Evolutionary conservation across 2,888 invertebrate species (phyloP).

Genomic region (Allophyes oxyacanthae): DNA sequence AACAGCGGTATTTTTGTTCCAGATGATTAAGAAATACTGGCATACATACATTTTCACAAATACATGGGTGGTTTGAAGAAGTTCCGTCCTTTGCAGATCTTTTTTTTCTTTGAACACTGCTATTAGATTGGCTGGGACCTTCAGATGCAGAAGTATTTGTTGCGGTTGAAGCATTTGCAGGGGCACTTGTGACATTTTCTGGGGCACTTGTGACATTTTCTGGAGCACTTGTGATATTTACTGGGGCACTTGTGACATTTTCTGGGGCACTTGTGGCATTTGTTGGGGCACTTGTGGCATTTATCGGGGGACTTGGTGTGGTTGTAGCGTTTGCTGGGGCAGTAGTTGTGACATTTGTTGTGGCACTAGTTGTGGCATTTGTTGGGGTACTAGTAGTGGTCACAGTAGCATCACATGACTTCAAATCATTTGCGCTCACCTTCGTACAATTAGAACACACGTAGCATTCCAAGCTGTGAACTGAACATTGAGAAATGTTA

Average conservation of each 20-base stretch:
- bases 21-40: background rate
- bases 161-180: too few species aligned
- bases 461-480: conserved; percentile 64
- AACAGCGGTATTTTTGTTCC: background rate
- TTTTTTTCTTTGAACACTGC: conserved; percentile 5
- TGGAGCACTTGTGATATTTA: too few species aligned
- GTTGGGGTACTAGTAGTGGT: conserved; percentile 9
- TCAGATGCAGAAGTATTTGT: too few species aligned
- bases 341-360: conserved; percentile 1
- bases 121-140: too few species aligned
- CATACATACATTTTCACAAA: conserved; percentile 32
- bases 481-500: conserved; percentile 52
- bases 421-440: conserved; percentile 40
- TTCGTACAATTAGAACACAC: conserved; percentile 58
- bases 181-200: background rate
- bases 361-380: conserved; percentile 6
- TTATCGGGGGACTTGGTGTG: background rate
- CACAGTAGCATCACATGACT: conserved; percentile 48
- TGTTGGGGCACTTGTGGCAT: conserved; percentile 4
- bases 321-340: background rate
- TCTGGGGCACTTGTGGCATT: too few species aligned
- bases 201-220: too few species aligned
- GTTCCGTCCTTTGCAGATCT: conserved; percentile 6
- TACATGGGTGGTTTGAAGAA: conserved; percentile 12
- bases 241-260: too few species aligned